Conservation (phyloP, 2,113 vertebrate genomes). For the Silurus asotus region DNA sequence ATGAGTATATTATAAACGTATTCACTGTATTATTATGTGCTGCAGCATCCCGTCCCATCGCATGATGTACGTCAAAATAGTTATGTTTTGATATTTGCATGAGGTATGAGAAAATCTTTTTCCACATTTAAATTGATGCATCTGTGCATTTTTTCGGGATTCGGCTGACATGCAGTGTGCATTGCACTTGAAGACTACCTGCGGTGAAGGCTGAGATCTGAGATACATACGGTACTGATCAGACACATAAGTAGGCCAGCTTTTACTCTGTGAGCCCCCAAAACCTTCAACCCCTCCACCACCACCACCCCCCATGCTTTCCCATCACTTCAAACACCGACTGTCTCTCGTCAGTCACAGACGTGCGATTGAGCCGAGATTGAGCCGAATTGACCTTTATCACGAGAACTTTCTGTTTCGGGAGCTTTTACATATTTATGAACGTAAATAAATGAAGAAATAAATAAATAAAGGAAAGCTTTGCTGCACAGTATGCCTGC, state of each 20-base stretch:
- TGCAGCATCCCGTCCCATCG: too few species aligned
- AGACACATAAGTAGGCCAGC: constrained; percentile 78
- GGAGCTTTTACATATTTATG: constrained; percentile 39
- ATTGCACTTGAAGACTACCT: constrained; percentile 44
- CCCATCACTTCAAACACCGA: constrained; percentile 62
- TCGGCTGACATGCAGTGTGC: constrained; percentile 34
- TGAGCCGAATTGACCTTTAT: too few species aligned
- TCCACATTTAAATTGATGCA: constrained; percentile 1
- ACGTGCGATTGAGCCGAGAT: not conserved
- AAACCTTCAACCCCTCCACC: constrained; percentile 39
- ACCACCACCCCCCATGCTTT: constrained; percentile 57
- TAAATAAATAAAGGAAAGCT: constrained; percentile 53
- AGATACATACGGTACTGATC: constrained; percentile 78
- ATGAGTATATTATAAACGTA: not conserved
- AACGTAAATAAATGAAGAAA: not conserved
- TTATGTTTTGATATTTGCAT: too few species aligned
- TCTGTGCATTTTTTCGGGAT: constrained; percentile 34
- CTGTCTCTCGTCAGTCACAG: constrained; percentile 57
- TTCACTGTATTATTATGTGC: too few species aligned
- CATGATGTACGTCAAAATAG: too few species aligned
- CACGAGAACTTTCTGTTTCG: too few species aligned
- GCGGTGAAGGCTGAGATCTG: constrained; percentile 63
- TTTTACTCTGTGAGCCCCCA: constrained; percentile 60
- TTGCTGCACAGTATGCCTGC: constrained; percentile 70
- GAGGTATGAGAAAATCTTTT: too few species aligned